Conservation (phyloP, 2,888 invertebrate genomes). For the Suillia variegata region DNA sequence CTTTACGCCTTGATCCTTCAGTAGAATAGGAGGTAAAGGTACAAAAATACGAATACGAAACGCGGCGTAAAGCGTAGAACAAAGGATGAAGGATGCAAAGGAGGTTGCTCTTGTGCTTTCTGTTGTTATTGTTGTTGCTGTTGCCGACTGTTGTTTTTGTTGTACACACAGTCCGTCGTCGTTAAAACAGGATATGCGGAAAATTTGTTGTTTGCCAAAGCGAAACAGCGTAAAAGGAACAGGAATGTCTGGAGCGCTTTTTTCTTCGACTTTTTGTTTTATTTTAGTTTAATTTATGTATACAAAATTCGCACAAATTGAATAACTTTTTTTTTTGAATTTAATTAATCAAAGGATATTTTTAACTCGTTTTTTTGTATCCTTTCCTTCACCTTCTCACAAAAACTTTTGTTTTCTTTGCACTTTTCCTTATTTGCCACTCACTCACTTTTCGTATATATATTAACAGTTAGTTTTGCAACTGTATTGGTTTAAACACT, state of each 20-base stretch:
- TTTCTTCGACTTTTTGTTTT: slow-evolving; percentile 7
- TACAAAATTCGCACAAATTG: background rate
- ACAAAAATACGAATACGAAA: slow-evolving; percentile 53
- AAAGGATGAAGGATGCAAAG: slow-evolving; percentile 27
- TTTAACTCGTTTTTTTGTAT: background rate
- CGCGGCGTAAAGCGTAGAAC: slow-evolving; percentile 38
- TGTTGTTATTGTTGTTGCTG: slow-evolving; percentile 9
- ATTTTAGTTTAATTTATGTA: background rate
- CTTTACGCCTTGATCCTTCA: slow-evolving; percentile 31
- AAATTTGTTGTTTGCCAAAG: slow-evolving; percentile 16
- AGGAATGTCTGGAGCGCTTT: background rate
- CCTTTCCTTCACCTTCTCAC: background rate
- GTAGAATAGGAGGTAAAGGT: slow-evolving; percentile 36
- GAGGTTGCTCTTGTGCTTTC: slow-evolving; percentile 4
- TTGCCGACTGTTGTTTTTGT: slow-evolving; percentile 10
- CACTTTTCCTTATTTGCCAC: background rate
- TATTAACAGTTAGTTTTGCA: too few relatives aligned
- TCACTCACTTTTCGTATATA: too few relatives aligned
- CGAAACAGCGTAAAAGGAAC: background rate
- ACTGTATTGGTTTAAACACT: too few relatives aligned
- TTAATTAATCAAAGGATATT: background rate
- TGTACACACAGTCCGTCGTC: too few relatives aligned
- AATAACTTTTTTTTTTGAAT: background rate
- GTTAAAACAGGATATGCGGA: slow-evolving; percentile 31
- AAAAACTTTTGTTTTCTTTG: slow-evolving; percentile 6